Conservation (phyloP, 2,113 vertebrate genomes). For the Noctilio leporinus region DNA sequence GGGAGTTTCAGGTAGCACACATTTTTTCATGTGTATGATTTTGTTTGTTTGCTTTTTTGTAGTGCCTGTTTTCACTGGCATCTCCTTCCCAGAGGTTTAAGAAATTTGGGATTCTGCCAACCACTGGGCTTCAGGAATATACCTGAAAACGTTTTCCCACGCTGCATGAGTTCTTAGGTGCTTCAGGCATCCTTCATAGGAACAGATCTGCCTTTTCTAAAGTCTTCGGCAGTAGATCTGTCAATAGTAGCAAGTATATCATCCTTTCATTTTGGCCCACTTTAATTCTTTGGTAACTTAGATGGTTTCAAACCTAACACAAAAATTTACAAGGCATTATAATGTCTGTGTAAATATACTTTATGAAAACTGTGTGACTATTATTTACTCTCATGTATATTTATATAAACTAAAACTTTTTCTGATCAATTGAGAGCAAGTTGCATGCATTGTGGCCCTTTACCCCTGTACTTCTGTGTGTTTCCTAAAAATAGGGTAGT, state of each 20-base stretch:
- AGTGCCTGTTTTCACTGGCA: not conserved
- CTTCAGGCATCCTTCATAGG: not conserved
- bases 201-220: not conserved
- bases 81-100: not conserved
- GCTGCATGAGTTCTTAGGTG: not conserved
- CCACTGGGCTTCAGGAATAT: not conserved
- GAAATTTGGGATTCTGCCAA: not conserved
- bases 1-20: not conserved
- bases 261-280: not conserved
- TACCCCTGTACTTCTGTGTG: not conserved
- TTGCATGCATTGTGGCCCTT: not conserved
- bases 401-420: not conserved
- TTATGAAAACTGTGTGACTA: not conserved
- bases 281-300: slow-evolving; percentile 1
- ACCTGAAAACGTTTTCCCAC: not conserved
- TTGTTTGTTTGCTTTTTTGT: not conserved
- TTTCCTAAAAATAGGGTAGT: not conserved
- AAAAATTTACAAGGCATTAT: not conserved
- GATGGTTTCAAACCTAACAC: not conserved
- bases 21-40: not conserved
- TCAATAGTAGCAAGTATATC: not conserved
- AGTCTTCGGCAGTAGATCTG: not conserved
- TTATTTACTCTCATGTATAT: not conserved
- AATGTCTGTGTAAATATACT: not conserved
- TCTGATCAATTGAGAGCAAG: not conserved